These are phyloP conservation scores for Lymantria dispar DNA, from an alignment of 2,888 invertebrate species.

Conservation along the genomic window DNA sequence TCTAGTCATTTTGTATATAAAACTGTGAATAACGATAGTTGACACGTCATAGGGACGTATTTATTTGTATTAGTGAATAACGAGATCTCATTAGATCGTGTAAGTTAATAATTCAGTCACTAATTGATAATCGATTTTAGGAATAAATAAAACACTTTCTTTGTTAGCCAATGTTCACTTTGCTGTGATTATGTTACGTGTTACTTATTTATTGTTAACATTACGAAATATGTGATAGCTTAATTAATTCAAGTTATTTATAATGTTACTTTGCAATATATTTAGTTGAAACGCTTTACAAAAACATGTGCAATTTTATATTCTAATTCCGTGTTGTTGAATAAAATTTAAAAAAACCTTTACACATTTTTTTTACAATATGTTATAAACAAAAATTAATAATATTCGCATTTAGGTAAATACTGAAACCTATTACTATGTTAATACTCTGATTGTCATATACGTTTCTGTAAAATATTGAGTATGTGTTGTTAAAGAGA, in stretches of 20 bases:
- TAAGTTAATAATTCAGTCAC: constrained; percentile 78
- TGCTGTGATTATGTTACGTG: constrained; percentile 81
- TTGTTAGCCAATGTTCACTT: constrained; percentile 81
- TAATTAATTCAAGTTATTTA: constrained; percentile 59
- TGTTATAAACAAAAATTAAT: constrained; percentile 55
- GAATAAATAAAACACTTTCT: constrained; percentile 68
- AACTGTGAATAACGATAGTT: constrained; percentile 77
- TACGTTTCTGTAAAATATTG: constrained; percentile 83
- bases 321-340: constrained; percentile 34
- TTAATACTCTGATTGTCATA: constrained; percentile 81
- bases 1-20: constrained; percentile 81
- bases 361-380: constrained; percentile 37
- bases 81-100: constrained; percentile 78
- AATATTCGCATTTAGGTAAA: constrained; percentile 70
- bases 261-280: constrained; percentile 65
- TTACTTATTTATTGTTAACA: constrained; percentile 78
- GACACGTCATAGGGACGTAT: constrained; percentile 71
- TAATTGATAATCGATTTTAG: constrained; percentile 79
- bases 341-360: constrained; percentile 39
- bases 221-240: constrained; percentile 71
- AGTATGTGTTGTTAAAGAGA: constrained; percentile 84
- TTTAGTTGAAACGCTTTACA: constrained; percentile 57
- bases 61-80: constrained; percentile 77
- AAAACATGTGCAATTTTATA: constrained; percentile 50
- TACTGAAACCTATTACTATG: constrained; percentile 75